A percentile compares a stretch with the other conserved stretches of the same genome.
Conservation (phyloP, 2,888 invertebrate species). For the Cephus nigrinus region DNA sequence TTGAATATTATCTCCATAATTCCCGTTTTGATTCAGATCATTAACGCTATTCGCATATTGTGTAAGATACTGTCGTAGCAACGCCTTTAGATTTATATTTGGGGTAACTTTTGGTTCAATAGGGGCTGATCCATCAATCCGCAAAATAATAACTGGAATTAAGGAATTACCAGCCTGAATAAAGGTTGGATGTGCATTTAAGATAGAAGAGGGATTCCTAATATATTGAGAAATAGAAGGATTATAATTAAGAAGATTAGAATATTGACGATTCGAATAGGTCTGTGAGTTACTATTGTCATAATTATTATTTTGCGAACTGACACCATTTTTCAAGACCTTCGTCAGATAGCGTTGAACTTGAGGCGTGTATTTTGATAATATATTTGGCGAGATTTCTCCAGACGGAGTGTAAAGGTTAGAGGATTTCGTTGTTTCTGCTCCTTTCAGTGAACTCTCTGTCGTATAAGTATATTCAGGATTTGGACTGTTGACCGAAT, state of each 20-base stretch:
- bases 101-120: constrained; percentile 44
- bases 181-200: constrained; percentile 61
- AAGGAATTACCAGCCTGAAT: constrained; percentile 60
- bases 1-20: background rate
- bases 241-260: constrained; percentile 56
- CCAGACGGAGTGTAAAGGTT: constrained; percentile 32
- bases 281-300: constrained; percentile 19
- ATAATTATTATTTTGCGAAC: constrained; percentile 23
- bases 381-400: constrained; percentile 28
- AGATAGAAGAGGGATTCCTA: constrained; percentile 58
- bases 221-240: constrained; percentile 63
- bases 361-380: constrained; percentile 43
- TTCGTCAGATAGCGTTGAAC: constrained; percentile 46
- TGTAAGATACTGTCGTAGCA: constrained; percentile 57
- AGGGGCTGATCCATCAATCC: constrained; percentile 60
- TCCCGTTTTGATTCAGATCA: constrained; percentile 25
- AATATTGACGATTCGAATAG: constrained; percentile 46
- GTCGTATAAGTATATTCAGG: constrained; percentile 48
- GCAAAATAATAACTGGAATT: constrained; percentile 60
- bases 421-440: constrained; percentile 23
- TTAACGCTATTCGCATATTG: constrained; percentile 55
- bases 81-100: constrained; percentile 59
- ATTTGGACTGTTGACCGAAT: constrained; percentile 48
- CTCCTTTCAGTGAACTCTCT: constrained; percentile 12
- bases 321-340: constrained; percentile 29